Percentiles rank a stretch among this genome's conserved stretches.
phyloP scores from a whole-genome alignment of 2,888 invertebrate genomes.

The Amiota minor region DNA sequence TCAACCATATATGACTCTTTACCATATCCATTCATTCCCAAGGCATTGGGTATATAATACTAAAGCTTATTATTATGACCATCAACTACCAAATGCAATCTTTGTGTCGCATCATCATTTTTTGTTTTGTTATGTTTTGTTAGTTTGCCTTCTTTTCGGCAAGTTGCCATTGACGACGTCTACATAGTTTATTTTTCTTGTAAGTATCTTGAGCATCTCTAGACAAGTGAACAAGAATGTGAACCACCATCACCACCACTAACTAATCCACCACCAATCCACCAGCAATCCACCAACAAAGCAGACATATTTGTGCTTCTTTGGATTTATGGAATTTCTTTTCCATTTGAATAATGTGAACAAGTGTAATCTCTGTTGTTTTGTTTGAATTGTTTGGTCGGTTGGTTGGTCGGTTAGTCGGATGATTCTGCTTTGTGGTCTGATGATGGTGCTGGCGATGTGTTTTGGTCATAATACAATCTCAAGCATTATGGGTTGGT shows the following conservation, averaged over 20 bases:
- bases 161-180: conserved; percentile 25
- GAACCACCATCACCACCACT: no score
- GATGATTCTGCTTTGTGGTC: no score
- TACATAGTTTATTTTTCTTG: neutral
- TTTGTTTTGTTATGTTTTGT: no score
- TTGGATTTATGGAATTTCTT: conserved; percentile 26
- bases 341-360: conserved; percentile 34
- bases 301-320: neutral
- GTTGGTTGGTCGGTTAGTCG: no score
- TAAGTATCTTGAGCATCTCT: no score
- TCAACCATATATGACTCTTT: conserved; percentile 25
- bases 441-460: no score
- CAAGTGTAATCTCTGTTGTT: conserved; percentile 31
- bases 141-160: conserved; percentile 17
- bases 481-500: no score
- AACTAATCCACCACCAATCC: neutral
- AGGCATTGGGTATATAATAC: conserved; percentile 47
- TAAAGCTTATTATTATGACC: neutral
- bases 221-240: no score
- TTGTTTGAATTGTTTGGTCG: conserved; percentile 21
- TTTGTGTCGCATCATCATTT: no score
- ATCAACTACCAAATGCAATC: neutral
- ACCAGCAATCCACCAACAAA: neutral
- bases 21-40: no score
- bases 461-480: no score